Evolutionary conservation across 2,888 invertebrate species (phyloP), one percentile per base, ranked within the genome.

Genomic region (Mesoligia furuncula): DNA sequence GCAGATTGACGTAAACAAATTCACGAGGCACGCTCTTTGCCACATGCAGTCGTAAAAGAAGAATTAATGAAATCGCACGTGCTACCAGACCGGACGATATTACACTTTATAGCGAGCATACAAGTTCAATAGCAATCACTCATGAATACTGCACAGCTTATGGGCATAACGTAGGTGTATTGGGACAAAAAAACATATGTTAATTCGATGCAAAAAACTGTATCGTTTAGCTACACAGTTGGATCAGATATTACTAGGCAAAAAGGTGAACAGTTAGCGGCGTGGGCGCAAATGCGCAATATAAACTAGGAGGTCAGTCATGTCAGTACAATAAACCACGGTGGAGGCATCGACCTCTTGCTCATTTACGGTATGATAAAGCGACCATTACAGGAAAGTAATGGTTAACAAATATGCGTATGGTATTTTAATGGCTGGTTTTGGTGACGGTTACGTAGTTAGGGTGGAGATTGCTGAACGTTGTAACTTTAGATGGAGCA

Each of bases 251-350:
- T 71, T 75, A 69, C 79, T 81, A 83, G 75, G 81, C 86, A 90
- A 90, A 91, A 92, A 92, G 90, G 84, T 90, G 77, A 88, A 92
- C 92, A 91, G 93, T 92, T 93, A 92, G 68, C 82, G 80, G 93
- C 90, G 94, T 93, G 90, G 93, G 94, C 89, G 92, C 90, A 36
- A 90, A 90, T 36, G 57, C 20, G 57, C 39, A 69, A 69, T 91
- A 89, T 90, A 90, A 91, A 91, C 90, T 89, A 92, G 89, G 88
- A 85, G 93, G 91, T 92, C 93, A 92, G 83, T 90, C 85, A 89
- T 89, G 89, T 87, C 82, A 83, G 88, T 91, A 87, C 89, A 88
- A 80, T 88, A 88, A 82, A 88, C 89, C 88, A 88, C 87, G 45
- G 20, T 20, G 3, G 67, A 48, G 84, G 77, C 91, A 86, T 82